These are phyloP conservation scores for Aegotheles bennettii DNA, from an alignment of 2,113 vertebrate species.

Conservation along the genomic window DNA sequence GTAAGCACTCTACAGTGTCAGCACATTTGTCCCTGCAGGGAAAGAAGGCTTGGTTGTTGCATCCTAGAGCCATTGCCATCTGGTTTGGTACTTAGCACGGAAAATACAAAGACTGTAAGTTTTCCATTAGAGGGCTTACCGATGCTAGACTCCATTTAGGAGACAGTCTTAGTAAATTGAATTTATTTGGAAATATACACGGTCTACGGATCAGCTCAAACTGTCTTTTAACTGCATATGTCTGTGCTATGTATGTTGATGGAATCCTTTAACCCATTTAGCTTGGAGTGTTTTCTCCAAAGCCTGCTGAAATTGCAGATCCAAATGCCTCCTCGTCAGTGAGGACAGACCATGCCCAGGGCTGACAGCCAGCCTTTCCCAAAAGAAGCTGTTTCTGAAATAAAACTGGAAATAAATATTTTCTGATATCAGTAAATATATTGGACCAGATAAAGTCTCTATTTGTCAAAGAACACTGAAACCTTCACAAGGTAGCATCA, in stretches of 20 bases:
- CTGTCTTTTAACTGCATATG: constrained; percentile 15
- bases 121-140: constrained; percentile 44
- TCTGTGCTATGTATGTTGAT: neutral
- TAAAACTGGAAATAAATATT: neutral
- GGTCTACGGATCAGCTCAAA: constrained; percentile 1
- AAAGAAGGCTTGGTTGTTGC: constrained; percentile 2
- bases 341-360: neutral
- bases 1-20: constrained; percentile 35
- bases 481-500: neutral
- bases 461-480: neutral
- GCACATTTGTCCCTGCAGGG: constrained; percentile 19
- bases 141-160: constrained; percentile 20
- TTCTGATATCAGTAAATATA: neutral
- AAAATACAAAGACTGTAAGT: constrained; percentile 43
- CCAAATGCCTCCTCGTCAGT: neutral
- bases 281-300: neutral
- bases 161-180: constrained; percentile 45
- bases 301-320: neutral
- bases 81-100: constrained; percentile 20
- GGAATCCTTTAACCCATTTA: constrained; percentile 43
- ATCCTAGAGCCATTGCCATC: constrained; percentile 49
- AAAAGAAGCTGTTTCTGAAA: neutral
- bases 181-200: constrained; percentile 44
- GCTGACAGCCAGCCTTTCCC: neutral
- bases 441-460: neutral